Percentiles rank a stretch among this genome's conserved stretches.
Conservation (phyloP, 2,888 invertebrate genomes). For the Drosophila formosana region DNA sequence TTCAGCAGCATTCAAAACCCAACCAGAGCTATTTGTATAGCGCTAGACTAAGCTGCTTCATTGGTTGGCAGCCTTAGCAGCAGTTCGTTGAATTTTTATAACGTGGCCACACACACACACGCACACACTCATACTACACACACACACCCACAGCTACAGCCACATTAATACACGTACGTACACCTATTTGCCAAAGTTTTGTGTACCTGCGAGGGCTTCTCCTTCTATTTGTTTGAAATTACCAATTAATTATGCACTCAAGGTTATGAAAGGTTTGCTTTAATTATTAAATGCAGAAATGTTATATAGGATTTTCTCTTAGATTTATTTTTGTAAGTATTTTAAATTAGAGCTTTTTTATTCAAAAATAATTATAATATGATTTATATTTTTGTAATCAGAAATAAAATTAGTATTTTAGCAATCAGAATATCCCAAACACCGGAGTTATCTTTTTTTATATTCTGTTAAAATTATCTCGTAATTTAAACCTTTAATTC, state of each 20-base stretch:
- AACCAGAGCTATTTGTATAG: slow-evolving; percentile 54
- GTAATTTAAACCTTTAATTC: no score
- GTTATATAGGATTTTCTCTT: no score
- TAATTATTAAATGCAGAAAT: no score
- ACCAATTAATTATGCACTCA: background rate
- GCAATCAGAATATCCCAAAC: no score
- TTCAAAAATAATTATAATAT: no score
- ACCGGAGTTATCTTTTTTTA: no score
- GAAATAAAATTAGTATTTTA: no score
- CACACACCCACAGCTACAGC: slow-evolving; percentile 1
- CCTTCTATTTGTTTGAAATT: background rate
- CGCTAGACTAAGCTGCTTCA: slow-evolving; percentile 53
- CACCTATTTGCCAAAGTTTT: slow-evolving; percentile 31
- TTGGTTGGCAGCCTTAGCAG: slow-evolving; percentile 49
- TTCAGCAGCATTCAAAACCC: slow-evolving; percentile 15
- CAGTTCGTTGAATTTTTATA: slow-evolving; percentile 75
- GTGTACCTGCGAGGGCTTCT: slow-evolving; percentile 25
- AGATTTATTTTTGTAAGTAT: no score
- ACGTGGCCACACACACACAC: slow-evolving; percentile 61
- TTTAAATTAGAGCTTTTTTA: no score
- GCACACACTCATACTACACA: background rate
- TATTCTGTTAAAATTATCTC: no score
- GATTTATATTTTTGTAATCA: no score
- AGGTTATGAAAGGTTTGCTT: no score
- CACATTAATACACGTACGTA: slow-evolving; percentile 7